Conservation (phyloP, 2,888 invertebrate genomes). For the Aspidapion aeneum region DNA sequence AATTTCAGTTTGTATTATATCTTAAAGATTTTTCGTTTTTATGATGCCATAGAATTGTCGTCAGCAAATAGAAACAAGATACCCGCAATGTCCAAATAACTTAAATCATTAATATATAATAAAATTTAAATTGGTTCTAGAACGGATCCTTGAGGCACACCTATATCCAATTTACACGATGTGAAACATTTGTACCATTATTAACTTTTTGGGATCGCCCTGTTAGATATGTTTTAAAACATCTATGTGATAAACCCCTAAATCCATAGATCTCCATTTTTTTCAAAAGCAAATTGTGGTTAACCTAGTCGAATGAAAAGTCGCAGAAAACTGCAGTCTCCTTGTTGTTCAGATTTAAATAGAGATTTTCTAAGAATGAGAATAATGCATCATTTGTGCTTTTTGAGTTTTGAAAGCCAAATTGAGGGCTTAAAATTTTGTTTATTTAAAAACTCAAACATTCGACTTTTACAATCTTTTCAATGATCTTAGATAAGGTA, state of each 20-base stretch:
- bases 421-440: not conserved
- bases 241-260: not conserved
- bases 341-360: not conserved
- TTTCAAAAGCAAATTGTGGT: not conserved
- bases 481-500: not conserved
- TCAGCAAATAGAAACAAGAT: not conserved
- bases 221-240: not conserved
- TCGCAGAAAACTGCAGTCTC: not conserved
- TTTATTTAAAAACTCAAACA: too few relatives aligned
- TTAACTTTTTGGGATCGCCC: not conserved
- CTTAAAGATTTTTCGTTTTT: not conserved
- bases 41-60: not conserved
- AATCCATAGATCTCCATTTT: not conserved
- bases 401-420: not conserved
- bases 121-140: not conserved
- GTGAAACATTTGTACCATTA: too few relatives aligned
- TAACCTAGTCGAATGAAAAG: too few relatives aligned
- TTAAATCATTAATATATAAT: not conserved
- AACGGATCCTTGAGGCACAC: not conserved
- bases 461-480: not conserved
- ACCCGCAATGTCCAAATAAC: not conserved
- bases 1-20: not conserved
- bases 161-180: too few relatives aligned
- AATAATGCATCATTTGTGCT: not conserved
- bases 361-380: not conserved